Evolutionary conservation across 1,140 invertebrate species (phyloP).

Genomic region (Bombus polaris): DNA sequence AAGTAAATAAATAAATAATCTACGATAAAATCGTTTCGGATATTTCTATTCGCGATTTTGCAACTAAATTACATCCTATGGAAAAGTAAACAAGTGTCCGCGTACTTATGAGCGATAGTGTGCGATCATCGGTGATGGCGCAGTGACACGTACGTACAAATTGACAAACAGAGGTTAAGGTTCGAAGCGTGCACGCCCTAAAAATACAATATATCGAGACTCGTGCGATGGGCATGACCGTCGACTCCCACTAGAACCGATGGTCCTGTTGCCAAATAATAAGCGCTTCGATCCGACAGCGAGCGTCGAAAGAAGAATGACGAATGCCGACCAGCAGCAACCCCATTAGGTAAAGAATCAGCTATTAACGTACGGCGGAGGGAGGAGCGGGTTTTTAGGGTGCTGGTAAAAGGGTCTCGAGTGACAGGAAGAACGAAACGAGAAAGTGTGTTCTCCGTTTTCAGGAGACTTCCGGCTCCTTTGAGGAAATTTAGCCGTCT

Average conservation of each 20-base stretch:
- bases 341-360: slow-evolving; percentile 62
- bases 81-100: too few species aligned
- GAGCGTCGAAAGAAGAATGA: slow-evolving; percentile 48
- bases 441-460: slow-evolving; percentile 53
- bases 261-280: slow-evolving; percentile 46
- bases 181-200: slow-evolving; percentile 16
- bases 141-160: too few species aligned
- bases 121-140: too few species aligned
- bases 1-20: too few species aligned
- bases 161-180: neutral
- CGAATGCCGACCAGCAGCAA: slow-evolving; percentile 38
- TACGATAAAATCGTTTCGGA: too few species aligned
- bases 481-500: slow-evolving; percentile 11
- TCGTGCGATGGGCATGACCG: slow-evolving; percentile 47
- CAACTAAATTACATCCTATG: too few species aligned
- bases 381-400: slow-evolving; percentile 53
- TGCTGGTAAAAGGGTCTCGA: slow-evolving; percentile 59
- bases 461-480: slow-evolving; percentile 62
- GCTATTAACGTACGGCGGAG: slow-evolving; percentile 53
- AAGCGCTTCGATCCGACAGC: slow-evolving; percentile 32
- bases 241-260: slow-evolving; percentile 39
- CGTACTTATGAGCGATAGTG: too few species aligned
- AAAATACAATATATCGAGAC: slow-evolving; percentile 35
- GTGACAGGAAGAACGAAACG: slow-evolving; percentile 66
- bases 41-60: too few species aligned